A percentile compares a stretch with the other conserved stretches of the same genome.
Conservation (phyloP, 1,140 invertebrate species). For the Drosophila nikananu region DNA sequence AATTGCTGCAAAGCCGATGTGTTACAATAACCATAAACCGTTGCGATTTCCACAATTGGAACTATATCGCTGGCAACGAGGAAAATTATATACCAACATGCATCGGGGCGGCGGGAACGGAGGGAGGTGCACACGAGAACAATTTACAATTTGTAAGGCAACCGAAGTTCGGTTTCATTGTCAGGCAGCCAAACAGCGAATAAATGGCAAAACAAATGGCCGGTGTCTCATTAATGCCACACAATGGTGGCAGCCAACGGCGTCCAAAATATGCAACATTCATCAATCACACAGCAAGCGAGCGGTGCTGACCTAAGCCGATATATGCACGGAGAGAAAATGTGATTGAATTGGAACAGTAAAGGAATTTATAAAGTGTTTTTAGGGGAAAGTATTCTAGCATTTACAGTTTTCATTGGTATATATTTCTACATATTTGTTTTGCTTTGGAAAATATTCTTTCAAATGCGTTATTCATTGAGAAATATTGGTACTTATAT, state of each 20-base stretch:
- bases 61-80: conserved; percentile 32
- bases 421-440: not conserved
- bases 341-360: not conserved
- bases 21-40: conserved; percentile 66
- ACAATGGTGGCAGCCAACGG: conserved; percentile 74
- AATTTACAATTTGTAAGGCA: conserved; percentile 66
- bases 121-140: not conserved
- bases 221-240: conserved; percentile 81
- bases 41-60: conserved; percentile 46
- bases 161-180: conserved; percentile 59
- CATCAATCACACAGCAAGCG: conserved; percentile 76
- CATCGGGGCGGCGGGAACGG: not conserved
- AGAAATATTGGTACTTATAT: no score
- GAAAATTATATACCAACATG: conserved; percentile 8
- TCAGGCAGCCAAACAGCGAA: conserved; percentile 47
- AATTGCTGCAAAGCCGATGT: conserved; percentile 67
- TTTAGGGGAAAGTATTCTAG: no score
- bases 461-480: not conserved
- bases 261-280: conserved; percentile 82
- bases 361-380: not conserved
- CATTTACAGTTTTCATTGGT: not conserved
- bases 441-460: not conserved
- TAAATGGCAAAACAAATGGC: conserved; percentile 75
- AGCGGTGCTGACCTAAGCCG: conserved; percentile 39
- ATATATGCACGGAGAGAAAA: conserved; percentile 9